Base-by-base conservation (phyloP, 1,140 invertebrate genomes). In the Micrasema minimum region DNA sequence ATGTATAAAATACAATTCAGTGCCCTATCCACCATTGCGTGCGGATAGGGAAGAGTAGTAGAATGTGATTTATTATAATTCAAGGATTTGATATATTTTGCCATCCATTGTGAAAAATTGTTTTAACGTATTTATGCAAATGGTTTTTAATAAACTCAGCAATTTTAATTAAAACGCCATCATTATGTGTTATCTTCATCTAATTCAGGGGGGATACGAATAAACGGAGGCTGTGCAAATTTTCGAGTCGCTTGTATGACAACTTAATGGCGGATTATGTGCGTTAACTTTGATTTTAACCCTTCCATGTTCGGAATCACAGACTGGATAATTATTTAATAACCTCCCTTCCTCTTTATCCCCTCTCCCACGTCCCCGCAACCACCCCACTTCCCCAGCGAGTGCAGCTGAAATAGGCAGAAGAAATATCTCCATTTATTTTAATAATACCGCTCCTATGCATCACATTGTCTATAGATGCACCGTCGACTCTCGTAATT, bases 251-350 rank as follows among this genome's bases (percentile, higher is more conserved):
- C 67, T 69, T 64, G 55, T 69, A 69, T 69, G 67, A 69, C 67
- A 69, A 69, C 55, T 69, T 69, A 69, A 69, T 69, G 67, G 67
- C 57, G 51, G 57, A 62, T 69, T 62, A 69, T 64, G 45, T 51
- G 57, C 57, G 59, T 50, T 69, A 62, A 66, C 50, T 70, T 50
- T 53, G 66, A 66, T 50, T 69, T 46, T 51, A 64, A 71, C 73
- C 73, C 73, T 75, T 64, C 43, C 51, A 41, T 48, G 66, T 59
- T 51, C 57, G 35, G 53, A 72, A 69, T 69, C 73, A 72, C 72
- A 65, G 72, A 71, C 72, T 64, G 69, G 72, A 71, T 75, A 75
- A 75, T 75, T 75, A 69, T 75, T 75, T 75, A 75, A 75, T 75
- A 72, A 75, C 65, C 48, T 50, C 50, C 65, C 64, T 62, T 53